Percentiles rank a stretch among this genome's conserved stretches.
Conservation (phyloP, 2,797 vertebrate genomes). For the Platyrinchus mystaceus region DNA sequence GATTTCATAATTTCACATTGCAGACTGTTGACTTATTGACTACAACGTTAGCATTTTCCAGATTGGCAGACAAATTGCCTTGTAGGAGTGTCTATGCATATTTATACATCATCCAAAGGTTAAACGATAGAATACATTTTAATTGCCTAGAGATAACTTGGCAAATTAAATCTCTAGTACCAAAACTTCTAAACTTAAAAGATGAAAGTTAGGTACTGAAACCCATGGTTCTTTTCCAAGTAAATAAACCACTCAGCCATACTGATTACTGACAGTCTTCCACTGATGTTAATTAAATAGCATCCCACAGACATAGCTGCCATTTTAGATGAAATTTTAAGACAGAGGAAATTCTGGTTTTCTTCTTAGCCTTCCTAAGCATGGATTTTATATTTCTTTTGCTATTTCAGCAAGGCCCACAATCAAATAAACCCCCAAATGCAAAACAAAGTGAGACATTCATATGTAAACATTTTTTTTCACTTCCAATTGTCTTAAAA, state of each 20-base stretch:
- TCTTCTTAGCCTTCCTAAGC: background rate
- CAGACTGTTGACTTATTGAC: slow-evolving; percentile 55
- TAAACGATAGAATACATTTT: slow-evolving; percentile 31
- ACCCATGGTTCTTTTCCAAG: background rate
- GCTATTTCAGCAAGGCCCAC: background rate
- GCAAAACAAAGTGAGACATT: background rate
- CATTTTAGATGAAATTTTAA: background rate
- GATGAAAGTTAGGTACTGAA: background rate
- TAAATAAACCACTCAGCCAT: background rate
- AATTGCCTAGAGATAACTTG: slow-evolving; percentile 24
- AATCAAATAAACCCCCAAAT: background rate
- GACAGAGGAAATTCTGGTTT: background rate
- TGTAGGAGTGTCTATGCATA: slow-evolving; percentile 32
- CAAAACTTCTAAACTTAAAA: background rate
- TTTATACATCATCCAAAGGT: slow-evolving; percentile 42
- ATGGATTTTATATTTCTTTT: background rate
- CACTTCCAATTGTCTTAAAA: background rate
- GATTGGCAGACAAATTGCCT: slow-evolving; percentile 46
- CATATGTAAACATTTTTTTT: background rate
- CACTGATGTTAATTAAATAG: background rate
- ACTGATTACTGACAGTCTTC: background rate
- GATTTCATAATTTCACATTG: slow-evolving; percentile 27
- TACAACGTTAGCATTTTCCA: slow-evolving; percentile 29
- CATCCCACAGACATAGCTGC: background rate
- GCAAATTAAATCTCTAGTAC: background rate